A percentile compares a stretch with the other conserved stretches of the same genome.
These are phyloP conservation scores for Paedocypris micromegethes DNA, from an alignment of 2,797 vertebrate genomes.

Conservation along the genomic window DNA sequence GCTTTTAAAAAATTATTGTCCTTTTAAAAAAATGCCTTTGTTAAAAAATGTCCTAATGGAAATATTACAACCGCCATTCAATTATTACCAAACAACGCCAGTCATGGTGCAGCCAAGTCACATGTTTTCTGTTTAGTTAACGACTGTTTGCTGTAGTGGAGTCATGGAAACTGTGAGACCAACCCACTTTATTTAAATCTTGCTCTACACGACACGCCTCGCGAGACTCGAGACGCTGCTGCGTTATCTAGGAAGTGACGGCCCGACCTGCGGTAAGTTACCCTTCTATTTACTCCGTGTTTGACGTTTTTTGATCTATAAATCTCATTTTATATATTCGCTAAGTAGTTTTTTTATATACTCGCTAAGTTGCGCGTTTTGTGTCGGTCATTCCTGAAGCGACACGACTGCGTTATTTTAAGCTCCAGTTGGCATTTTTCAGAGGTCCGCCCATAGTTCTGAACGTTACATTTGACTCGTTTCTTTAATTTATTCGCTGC, in stretches of 20 bases:
- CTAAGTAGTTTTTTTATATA: not conserved
- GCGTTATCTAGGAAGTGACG: conserved; percentile 28
- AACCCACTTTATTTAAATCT: conserved; percentile 21
- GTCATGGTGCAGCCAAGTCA: conserved; percentile 4
- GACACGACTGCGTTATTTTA: not conserved
- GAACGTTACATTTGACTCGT: not conserved
- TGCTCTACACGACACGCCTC: not conserved
- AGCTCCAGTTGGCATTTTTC: conserved; percentile 7
- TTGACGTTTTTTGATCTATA: not conserved
- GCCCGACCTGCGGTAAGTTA: conserved; percentile 13
- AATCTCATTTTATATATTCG: not conserved
- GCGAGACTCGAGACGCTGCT: not conserved
- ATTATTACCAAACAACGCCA: conserved; percentile 2
- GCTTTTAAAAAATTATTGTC: too few relatives aligned
- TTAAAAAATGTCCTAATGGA: not conserved
- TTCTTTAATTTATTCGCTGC: not conserved
- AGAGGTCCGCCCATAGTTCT: not conserved
- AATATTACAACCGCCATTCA: not conserved
- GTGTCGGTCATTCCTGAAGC: not conserved
- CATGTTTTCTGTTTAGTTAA: conserved; percentile 20
- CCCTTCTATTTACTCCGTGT: not conserved
- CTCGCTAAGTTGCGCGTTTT: not conserved
- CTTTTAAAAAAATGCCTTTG: too few relatives aligned
- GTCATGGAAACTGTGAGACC: conserved; percentile 33
- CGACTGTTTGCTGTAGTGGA: conserved; percentile 11